phyloP scores from a whole-genome alignment of 2,113 vertebrate genomes.

The Ranitomeya variabilis region DNA sequence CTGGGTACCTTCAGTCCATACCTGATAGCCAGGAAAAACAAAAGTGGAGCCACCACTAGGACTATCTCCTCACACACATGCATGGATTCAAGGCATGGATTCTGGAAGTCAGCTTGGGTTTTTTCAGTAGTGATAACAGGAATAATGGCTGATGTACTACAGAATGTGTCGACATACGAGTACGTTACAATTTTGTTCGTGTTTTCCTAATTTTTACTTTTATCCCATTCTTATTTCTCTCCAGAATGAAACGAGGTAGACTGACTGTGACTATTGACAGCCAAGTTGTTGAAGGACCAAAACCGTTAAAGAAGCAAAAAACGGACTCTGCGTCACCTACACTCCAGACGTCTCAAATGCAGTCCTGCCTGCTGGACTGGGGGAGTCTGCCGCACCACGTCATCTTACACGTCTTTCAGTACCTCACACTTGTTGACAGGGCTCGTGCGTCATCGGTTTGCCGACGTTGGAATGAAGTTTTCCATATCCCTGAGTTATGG shows the following conservation, averaged over 20 bases:
- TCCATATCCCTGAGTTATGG: constrained; percentile 90
- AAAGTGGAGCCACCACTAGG: not conserved
- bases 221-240: constrained; percentile 37
- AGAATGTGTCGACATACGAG: not conserved
- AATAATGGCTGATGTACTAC: not conserved
- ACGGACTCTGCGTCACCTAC: constrained; percentile 48
- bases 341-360: constrained; percentile 42
- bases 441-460: constrained; percentile 85
- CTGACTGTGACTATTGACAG: constrained; percentile 66
- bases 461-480: constrained; percentile 84
- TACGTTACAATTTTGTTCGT: not conserved
- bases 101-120: not conserved
- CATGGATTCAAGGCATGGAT: not conserved
- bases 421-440: constrained; percentile 82
- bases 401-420: constrained; percentile 81
- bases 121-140: not conserved
- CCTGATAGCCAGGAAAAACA: no score
- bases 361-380: constrained; percentile 71
- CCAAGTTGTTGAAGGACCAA: constrained; percentile 65
- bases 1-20: not conserved
- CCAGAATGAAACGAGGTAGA: constrained; percentile 80
- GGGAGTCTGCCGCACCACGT: constrained; percentile 80
- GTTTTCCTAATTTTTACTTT: not conserved
- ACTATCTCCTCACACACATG: not conserved
- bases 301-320: constrained; percentile 73